Base-by-base conservation (phyloP, 2,113 vertebrate species). In the Callopanchax toddi region DNA sequence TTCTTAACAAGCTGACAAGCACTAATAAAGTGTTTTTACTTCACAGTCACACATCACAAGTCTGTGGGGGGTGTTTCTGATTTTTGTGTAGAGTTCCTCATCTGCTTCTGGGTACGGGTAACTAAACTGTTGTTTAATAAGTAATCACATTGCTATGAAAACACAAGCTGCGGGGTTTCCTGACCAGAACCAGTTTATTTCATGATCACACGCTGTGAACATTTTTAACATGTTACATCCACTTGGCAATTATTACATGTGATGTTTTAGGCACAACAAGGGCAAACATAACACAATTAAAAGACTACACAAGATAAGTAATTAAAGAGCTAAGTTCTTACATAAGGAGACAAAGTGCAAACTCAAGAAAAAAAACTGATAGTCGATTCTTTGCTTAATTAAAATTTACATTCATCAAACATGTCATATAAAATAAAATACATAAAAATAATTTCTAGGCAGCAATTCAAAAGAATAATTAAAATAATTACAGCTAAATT, bases 151-250 rank as follows among this genome's bases (percentile, higher is more conserved):
- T 22, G 9, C 6, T 16, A 40, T 49, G 7, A 25, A 49, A 23
- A 26, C 9, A 43, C 3, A 16, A n/a, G 3, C 21, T n/a, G 15
- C 15, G 6, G 11, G 61, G 40, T 39, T 52, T 71, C 17, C 40
- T 39, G 39, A 71, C 57, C 49, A 76, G 11, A 16, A 46, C 16
- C 48, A 57, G 18, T 86, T 51, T 78, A 82, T 81, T 86, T 74
- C n/a, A 62, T 48, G 16, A 64, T 65, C 46, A 80, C 55, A 74
- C 16, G 16, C 22, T 17, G 15, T 43, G 40, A 63, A 78, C 54
- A 32, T 32, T 32, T 32, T 32, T 9, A 32, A 32, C 29, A 32
- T 6, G 29, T 32, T 32, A 32, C 29, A 9, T 32, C 29, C 29
- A 8, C 29, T 32, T 8, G 29, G 29, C 29, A 32, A 7, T 32